Evolutionary conservation across 2,113 vertebrate genomes (phyloP).

Genomic region (Chaetura pelagica): DNA sequence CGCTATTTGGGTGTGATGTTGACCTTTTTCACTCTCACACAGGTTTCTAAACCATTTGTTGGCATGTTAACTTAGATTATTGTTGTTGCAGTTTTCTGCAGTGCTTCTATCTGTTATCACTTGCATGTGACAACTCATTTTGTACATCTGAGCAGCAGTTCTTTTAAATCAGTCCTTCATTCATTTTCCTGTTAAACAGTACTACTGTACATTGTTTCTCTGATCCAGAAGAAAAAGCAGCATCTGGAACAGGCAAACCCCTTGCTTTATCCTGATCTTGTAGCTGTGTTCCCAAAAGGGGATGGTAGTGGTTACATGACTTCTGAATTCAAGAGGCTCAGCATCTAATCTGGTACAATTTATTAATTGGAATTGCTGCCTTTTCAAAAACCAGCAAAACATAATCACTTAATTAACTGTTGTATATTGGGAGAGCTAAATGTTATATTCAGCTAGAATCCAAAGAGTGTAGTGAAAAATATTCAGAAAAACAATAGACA

Average conservation of each 20-base stretch:
- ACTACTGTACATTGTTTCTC: neutral
- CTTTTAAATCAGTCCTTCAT: neutral
- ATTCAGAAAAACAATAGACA: neutral
- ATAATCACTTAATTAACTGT: neutral
- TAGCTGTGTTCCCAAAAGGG: neutral
- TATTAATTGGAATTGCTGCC: neutral
- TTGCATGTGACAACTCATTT: neutral
- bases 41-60: neutral
- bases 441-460: neutral
- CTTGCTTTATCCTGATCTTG: neutral
- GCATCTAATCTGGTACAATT: neutral
- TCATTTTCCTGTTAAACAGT: neutral
- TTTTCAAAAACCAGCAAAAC: neutral
- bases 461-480: neutral
- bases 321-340: neutral
- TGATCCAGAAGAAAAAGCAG: neutral
- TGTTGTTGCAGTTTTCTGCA: neutral
- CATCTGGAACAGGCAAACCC: neutral
- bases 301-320: neutral
- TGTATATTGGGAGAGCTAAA: neutral
- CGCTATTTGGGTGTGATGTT: neutral
- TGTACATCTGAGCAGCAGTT: neutral
- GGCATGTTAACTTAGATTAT: neutral
- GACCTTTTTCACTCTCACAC: neutral
- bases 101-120: neutral